Percentiles rank a stretch among this genome's conserved stretches.
These are phyloP conservation scores for Rhabdomys dilectus DNA, from an alignment of 2,113 vertebrate genomes.

Conservation along the genomic window DNA sequence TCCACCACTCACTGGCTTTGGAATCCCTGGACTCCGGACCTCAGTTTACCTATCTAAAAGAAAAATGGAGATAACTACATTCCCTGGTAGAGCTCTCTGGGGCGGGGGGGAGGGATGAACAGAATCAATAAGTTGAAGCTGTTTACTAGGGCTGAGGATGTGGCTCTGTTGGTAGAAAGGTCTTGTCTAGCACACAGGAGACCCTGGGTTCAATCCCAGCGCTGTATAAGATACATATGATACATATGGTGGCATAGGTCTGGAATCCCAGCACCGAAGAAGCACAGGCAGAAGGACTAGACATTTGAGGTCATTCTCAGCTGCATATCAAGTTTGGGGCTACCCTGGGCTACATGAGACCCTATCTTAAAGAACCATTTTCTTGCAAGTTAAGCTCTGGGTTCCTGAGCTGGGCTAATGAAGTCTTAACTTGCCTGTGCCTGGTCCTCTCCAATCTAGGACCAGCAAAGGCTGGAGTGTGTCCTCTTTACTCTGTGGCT, in stretches of 20 bases:
- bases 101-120: background rate
- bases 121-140: background rate
- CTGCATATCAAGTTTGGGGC: background rate
- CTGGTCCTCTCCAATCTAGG: background rate
- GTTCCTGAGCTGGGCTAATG: background rate
- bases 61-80: background rate
- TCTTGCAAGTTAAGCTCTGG: background rate
- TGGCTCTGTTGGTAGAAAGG: background rate
- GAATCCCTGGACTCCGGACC: background rate
- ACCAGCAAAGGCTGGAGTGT: rapidly evolving
- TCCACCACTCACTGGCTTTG: background rate
- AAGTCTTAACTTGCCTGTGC: background rate
- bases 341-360: background rate
- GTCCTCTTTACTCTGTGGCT: background rate
- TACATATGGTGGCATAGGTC: no score
- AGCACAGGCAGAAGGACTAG: background rate
- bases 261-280: background rate
- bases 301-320: background rate
- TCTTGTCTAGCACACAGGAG: background rate
- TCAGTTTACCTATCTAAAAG: slow-evolving; percentile 6
- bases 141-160: background rate
- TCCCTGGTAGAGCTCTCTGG: background rate
- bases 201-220: background rate
- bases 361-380: background rate
- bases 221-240: no score